Evolutionary conservation across 2,113 vertebrate species (phyloP), one percentile per base, ranked within the genome.

Genomic region (Phaethon lepturus): DNA sequence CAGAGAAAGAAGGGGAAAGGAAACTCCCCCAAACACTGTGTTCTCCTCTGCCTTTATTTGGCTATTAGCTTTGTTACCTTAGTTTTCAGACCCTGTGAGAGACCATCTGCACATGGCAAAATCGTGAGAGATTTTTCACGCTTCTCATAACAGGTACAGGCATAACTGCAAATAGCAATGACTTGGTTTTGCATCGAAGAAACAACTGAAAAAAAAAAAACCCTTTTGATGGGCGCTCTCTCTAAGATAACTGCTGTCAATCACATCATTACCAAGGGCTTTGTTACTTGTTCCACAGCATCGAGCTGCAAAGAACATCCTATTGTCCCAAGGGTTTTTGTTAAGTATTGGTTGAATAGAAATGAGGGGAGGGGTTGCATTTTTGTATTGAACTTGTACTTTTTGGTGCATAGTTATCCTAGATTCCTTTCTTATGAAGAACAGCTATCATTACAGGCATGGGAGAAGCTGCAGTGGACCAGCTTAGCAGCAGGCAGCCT

Each of bases 171-270:
- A 87, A 98, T 95, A 94, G 58, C 45, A 55, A 82, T 78, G 52
- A 83, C 52, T 84, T 91, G 38, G 1, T 93, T 95, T 92, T 95
- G 38, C 45, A 66, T 59, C 24, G 59, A 93, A 78, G 72, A 75
- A 95, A 69, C 58, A 84, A 63, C 58, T 92, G 60, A 35, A 15
- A 17, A 38, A 95, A 97, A 62, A 62, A 94, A 90, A 52, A 15
- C 45, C 7, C 42, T 69, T 91, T 35, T 72, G 92, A 86, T 90
- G 77, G 40, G 50, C 90, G 77, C 44, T 96, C 71, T 82, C 66
- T 82, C 86, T 31, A 85, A 86, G 86, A 95, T 95, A 97, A 95
- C 90, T 93, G 76, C 73, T 78, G 85, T 96, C 93, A 96, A 71
- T 73, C 85, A 28, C 60, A 92, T 96, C 69, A 78, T 95, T 80